A percentile compares a stretch with the other conserved stretches of the same genome.
These are phyloP conservation scores for Atrina japonica DNA, from an alignment of 2,888 invertebrate genomes.

Conservation along the genomic window DNA sequence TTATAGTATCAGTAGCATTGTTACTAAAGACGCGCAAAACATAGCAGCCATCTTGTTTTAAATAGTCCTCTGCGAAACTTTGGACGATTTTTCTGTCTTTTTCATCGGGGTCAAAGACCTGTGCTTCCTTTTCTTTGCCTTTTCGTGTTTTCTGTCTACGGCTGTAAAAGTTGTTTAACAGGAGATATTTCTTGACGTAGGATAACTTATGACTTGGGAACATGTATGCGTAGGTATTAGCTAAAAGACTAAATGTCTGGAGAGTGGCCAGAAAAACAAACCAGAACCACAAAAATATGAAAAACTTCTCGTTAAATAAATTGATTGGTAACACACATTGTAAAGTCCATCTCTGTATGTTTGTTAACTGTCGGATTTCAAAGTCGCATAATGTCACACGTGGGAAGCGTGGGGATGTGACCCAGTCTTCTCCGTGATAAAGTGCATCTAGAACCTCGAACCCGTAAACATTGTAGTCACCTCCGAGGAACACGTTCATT, in stretches of 20 bases:
- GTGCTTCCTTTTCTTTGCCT: too few relatives aligned
- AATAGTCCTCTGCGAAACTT: too few relatives aligned
- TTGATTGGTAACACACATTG: slow-evolving; percentile 66
- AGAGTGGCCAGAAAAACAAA: slow-evolving; percentile 61
- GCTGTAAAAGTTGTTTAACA: too few relatives aligned
- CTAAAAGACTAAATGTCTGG: slow-evolving; percentile 57
- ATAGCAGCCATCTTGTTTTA: too few relatives aligned
- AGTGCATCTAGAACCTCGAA: slow-evolving; percentile 62
- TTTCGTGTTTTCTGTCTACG: too few relatives aligned
- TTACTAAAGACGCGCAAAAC: too few relatives aligned
- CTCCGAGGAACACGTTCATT: slow-evolving; percentile 69
- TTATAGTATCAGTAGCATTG: too few relatives aligned
- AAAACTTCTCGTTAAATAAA: slow-evolving; percentile 61
- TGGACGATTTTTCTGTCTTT: too few relatives aligned
- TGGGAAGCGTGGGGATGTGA: slow-evolving; percentile 66
- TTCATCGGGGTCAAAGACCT: too few relatives aligned
- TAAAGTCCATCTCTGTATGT: slow-evolving; percentile 70
- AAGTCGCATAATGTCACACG: slow-evolving; percentile 72
- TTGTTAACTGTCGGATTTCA: slow-evolving; percentile 67
- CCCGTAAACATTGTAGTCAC: slow-evolving; percentile 66
- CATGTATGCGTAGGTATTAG: slow-evolving; percentile 63
- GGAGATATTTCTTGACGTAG: too few relatives aligned
- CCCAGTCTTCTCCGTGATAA: slow-evolving; percentile 52
- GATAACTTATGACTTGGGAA: slow-evolving; percentile 42
- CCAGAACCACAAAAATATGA: slow-evolving; percentile 75